phyloP scores from a whole-genome alignment of 2,888 invertebrate species.

The Coelopa pilipes region DNA sequence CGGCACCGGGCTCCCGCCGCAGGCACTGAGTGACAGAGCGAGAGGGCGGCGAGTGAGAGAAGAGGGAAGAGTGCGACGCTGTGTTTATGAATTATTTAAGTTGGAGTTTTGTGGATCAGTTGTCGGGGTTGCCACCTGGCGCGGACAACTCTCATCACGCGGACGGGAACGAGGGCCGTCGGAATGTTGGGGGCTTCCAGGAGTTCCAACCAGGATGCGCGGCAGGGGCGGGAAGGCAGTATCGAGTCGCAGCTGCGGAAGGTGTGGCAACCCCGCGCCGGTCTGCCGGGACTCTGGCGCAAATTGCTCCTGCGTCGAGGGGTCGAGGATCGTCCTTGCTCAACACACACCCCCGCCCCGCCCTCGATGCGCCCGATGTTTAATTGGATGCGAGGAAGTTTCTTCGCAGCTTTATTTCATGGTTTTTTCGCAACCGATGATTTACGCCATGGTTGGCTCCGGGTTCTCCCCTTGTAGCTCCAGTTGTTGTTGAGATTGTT shows the following conservation, averaged over 20 bases:
- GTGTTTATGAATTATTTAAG: conserved; percentile 33
- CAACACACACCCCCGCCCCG: too few species aligned
- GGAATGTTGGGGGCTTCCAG: not conserved
- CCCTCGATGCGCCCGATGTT: conserved; percentile 15
- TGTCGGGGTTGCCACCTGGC: not conserved
- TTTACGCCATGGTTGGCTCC: conserved; percentile 20
- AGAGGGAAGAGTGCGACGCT: conserved; percentile 10
- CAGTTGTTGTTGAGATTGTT: conserved; percentile 6
- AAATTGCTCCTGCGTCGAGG: conserved; percentile 30
- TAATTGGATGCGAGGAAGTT: conserved; percentile 34
- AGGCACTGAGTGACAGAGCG: not conserved
- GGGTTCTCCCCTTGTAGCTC: conserved; percentile 9
- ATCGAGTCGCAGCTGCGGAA: too few species aligned
- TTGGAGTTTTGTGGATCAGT: not conserved
- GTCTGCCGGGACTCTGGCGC: not conserved
- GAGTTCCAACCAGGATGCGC: not conserved
- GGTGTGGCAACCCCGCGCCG: conserved; percentile 11
- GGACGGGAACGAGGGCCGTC: not conserved
- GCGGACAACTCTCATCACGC: not conserved
- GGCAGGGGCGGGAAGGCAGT: not conserved
- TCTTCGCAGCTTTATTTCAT: not conserved
- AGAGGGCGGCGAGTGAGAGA: not conserved
- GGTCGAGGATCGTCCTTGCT: conserved; percentile 1
- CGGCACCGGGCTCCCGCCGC: not conserved
- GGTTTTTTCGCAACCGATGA: conserved; percentile 26